Evolutionary conservation across 2,797 vertebrate genomes (phyloP).

Genomic region (Chiroxiphia lanceolata): DNA sequence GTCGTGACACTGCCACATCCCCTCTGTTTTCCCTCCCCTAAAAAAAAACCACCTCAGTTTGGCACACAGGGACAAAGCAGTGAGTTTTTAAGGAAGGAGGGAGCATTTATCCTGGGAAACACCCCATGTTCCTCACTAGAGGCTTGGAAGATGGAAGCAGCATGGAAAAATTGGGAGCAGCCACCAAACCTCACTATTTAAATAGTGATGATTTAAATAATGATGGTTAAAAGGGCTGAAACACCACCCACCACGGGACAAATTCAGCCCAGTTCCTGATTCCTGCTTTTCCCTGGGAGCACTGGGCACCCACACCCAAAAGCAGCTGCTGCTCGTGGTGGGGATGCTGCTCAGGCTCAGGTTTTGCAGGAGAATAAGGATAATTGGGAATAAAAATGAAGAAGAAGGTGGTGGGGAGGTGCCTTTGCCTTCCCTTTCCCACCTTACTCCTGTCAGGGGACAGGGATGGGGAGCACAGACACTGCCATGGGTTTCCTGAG

Average conservation of each 20-base stretch:
- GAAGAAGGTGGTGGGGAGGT: background rate
- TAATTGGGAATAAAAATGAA: background rate
- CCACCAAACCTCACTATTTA: background rate
- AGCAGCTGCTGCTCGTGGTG: background rate
- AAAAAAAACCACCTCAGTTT: accelerated
- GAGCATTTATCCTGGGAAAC: background rate
- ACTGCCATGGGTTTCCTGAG: background rate
- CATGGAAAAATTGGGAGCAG: background rate
- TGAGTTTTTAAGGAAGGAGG: background rate
- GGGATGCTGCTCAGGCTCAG: background rate
- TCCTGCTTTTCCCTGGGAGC: background rate
- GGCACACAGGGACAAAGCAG: accelerated
- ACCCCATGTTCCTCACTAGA: accelerated
- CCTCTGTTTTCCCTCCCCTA: too few relatives aligned
- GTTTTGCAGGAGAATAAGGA: background rate
- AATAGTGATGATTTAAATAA: background rate
- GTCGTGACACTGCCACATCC: accelerated
- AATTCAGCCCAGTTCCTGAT: background rate
- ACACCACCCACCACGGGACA: background rate
- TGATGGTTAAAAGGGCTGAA: background rate
- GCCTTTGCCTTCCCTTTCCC: background rate
- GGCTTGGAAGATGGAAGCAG: background rate
- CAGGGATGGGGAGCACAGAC: background rate
- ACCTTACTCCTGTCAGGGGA: background rate
- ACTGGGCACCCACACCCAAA: too few relatives aligned